These are phyloP conservation scores for Dilophus febrilis DNA, from an alignment of 2,888 invertebrate species.

Conservation along the genomic window DNA sequence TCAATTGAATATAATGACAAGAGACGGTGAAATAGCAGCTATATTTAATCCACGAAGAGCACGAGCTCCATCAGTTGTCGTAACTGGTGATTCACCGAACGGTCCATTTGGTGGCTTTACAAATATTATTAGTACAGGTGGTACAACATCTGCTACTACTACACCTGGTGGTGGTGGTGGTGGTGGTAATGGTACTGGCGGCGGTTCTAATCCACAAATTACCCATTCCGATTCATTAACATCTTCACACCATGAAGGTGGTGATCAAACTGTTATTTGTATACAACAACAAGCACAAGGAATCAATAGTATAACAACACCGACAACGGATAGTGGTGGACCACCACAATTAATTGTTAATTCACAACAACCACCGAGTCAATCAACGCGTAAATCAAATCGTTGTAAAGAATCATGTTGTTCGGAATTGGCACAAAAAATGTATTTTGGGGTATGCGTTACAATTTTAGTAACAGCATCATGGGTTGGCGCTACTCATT, in stretches of 20 bases:
- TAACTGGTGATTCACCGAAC: conserved; percentile 42
- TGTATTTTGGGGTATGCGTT: conserved; percentile 77
- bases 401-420: conserved; percentile 58
- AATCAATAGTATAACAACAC: conserved; percentile 13
- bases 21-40: conserved; percentile 61
- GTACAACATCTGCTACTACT: too few species aligned
- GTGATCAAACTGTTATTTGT: conserved; percentile 17
- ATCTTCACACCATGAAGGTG: conserved; percentile 45
- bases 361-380: conserved; percentile 19
- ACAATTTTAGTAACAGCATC: conserved; percentile 72
- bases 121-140: conserved; percentile 22
- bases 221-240: conserved; percentile 36
- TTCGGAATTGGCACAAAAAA: conserved; percentile 69
- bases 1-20: conserved; percentile 46
- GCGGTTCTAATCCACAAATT: conserved; percentile 31
- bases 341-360: conserved; percentile 6
- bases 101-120: conserved; percentile 32
- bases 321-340: conserved; percentile 14
- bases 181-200: too few species aligned
- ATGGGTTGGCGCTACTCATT: conserved; percentile 87
- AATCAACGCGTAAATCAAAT: conserved; percentile 16
- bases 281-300: conserved; percentile 6
- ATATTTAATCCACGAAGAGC: conserved; percentile 63
- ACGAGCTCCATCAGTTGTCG: conserved; percentile 50
- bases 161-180: too few species aligned